Conservation (phyloP, 2,888 invertebrate genomes). For the Acrocyrtus sp. region DNA sequence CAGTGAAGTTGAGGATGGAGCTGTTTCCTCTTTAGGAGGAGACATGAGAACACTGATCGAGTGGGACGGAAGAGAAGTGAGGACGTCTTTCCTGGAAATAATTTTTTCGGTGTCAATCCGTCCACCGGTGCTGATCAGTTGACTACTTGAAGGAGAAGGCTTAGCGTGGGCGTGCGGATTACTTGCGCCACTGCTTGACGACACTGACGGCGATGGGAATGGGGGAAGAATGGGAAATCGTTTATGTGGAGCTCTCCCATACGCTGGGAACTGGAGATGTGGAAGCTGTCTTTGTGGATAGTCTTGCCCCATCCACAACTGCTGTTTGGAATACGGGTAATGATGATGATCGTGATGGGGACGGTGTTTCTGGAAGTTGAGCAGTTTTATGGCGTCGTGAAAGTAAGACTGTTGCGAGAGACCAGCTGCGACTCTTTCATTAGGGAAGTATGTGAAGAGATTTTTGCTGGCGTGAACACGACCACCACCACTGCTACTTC, state of each 20-base stretch:
- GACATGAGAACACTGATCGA: conserved; percentile 4
- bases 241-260: neutral
- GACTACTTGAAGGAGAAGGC: neutral
- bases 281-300: conserved; percentile 13
- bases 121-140: neutral
- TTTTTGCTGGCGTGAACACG: neutral
- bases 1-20: conserved; percentile 1
- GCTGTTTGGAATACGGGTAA: neutral
- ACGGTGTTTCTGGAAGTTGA: conserved; percentile 29
- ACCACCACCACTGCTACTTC: neutral
- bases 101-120: neutral
- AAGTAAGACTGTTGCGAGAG: conserved; percentile 20
- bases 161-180: too few species aligned
- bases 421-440: conserved; percentile 21
- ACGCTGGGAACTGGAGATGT: neutral
- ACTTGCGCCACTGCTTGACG: neutral
- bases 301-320: neutral
- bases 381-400: conserved; percentile 41
- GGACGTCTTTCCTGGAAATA: conserved; percentile 13
- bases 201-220: neutral
- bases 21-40: too few species aligned
- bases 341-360: conserved; percentile 12
- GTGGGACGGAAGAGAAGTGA: conserved; percentile 8
- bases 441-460: conserved; percentile 1
- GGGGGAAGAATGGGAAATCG: conserved; percentile 12